phyloP scores from a whole-genome alignment of 2,797 vertebrate genomes.

The Chiloscyllium punctatum region DNA sequence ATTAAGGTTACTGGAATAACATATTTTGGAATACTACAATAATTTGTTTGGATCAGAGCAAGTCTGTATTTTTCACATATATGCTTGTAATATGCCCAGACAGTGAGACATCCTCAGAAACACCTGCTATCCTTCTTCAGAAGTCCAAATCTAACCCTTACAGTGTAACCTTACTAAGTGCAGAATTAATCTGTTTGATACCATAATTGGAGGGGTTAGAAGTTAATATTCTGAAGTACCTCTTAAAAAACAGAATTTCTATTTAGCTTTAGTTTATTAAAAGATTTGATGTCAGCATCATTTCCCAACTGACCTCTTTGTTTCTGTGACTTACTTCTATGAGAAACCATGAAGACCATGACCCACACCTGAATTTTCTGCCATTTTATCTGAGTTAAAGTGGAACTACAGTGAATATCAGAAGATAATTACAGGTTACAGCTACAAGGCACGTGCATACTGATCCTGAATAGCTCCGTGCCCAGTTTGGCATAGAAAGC shows the following conservation, averaged over 20 bases:
- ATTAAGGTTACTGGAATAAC: background rate
- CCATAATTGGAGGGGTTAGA: background rate
- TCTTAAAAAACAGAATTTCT: background rate
- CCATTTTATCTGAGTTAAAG: background rate
- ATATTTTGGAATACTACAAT: background rate
- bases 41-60: background rate
- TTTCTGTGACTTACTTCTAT: background rate
- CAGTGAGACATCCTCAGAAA: background rate
- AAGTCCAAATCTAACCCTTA: background rate
- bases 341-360: background rate
- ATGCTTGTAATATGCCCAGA: background rate
- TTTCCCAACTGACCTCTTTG: background rate
- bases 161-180: background rate
- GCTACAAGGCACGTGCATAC: background rate
- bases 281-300: background rate
- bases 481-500: background rate
- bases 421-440: background rate
- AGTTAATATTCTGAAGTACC: background rate
- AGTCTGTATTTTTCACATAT: background rate
- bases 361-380: background rate
- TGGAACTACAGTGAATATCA: background rate
- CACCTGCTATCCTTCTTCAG: background rate
- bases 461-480: background rate
- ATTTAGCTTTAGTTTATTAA: background rate
- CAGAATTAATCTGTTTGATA: background rate